Base-by-base conservation (phyloP, 2,888 invertebrate species). In the Mythimna albipuncta region DNA sequence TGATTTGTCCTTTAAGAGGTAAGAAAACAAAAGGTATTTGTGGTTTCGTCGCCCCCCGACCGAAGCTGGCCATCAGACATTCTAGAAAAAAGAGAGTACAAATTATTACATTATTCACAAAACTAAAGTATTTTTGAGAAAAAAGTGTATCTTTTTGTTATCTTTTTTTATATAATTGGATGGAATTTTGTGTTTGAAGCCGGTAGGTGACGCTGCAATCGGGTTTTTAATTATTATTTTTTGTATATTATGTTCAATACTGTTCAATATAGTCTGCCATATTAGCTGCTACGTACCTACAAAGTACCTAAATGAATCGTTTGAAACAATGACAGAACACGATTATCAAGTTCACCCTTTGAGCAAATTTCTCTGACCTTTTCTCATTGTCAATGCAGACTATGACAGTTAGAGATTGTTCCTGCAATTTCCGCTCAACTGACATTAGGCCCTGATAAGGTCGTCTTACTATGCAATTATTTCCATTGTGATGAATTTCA, bases 21-120 rank as follows among this genome's bases (percentile, higher is more conserved):
- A 99, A 94, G 91, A 98, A 98, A 16, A 98, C 98, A 91, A 98
- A 98, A 35, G 99, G 99, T 75, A 99, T 98, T 91, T 98, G 98
- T 13, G 97, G 96, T 72, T 97, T 96, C 6, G 97, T 96, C 64
- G 97, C 96, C 59, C 97, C 98, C 64, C 97, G 97, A 11, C 97
- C 97, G 88, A 98, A 98, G 52, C 97, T 97, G 2, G 98, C 98
- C 93, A 98, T 96, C 64, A 97, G 93, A 91, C 97, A 97, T 94
- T 97, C 97, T 97, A 96, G 64, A 97, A 97, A 88, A 83, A 72
- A 64, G 32, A 32, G 5, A 19, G 9, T 2, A 35, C 9, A 19
- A 58, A 26, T 26, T 1, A 73, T 52, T 32, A 9, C 2, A n/a
- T 26, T 10, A 21, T 11, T 11, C 7, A 11, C 10, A 69, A 50